phyloP scores from a whole-genome alignment of 2,797 vertebrate species.

The Hybognathus amarus region DNA sequence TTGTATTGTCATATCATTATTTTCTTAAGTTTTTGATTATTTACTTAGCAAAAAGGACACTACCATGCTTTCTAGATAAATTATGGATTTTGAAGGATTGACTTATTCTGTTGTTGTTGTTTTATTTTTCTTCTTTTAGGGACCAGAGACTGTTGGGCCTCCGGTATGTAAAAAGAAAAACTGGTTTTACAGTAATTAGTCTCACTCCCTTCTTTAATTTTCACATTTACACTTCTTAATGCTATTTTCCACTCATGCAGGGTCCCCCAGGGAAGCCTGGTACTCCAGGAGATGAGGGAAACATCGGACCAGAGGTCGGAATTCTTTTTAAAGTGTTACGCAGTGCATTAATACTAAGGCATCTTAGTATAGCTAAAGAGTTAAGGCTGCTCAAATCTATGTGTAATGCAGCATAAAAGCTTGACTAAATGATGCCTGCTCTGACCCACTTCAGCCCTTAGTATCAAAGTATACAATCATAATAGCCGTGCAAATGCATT shows the following conservation, averaged over 20 bases:
- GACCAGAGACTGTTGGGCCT: conserved; percentile 74
- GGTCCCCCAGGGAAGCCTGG: conserved; percentile 79
- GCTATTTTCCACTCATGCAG: conserved; percentile 57
- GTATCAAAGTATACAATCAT: background rate
- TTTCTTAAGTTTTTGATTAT: background rate
- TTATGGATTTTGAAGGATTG: background rate
- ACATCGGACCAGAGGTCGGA: conserved; percentile 82
- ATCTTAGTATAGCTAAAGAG: background rate
- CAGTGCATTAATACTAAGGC: background rate
- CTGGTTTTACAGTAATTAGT: background rate
- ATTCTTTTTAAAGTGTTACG: background rate
- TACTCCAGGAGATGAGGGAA: conserved; percentile 80
- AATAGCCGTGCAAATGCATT: background rate
- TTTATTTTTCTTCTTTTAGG: conserved; percentile 65
- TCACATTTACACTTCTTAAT: conserved; percentile 4
- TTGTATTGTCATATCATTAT: background rate
- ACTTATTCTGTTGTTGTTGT: background rate
- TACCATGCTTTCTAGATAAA: background rate
- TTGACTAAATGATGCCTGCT: background rate
- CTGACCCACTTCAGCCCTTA: background rate
- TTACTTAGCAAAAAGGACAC: background rate
- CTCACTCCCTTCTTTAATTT: background rate
- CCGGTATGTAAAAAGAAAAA: conserved; percentile 69
- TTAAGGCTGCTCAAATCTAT: background rate
- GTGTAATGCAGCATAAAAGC: background rate